Evolutionary conservation across 1,140 invertebrate species (phyloP).

Genomic region (Sipha flava): DNA sequence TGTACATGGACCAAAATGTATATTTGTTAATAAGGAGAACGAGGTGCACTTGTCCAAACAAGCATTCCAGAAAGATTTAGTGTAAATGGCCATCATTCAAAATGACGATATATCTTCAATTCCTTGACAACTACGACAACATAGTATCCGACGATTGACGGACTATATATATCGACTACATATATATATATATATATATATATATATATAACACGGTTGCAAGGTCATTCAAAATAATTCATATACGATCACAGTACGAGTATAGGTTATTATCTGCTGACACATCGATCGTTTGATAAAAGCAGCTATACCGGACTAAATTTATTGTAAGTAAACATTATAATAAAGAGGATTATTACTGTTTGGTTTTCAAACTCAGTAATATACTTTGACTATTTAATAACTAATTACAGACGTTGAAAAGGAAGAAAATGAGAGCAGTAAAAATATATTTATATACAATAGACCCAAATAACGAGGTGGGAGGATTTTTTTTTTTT

Average conservation of each 20-base stretch:
- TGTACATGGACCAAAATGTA: not conserved
- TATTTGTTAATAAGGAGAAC: constrained; percentile 15
- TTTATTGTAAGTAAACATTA: not conserved
- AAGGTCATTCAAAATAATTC: not conserved
- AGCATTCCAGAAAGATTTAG: constrained; percentile 11
- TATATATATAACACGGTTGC: not conserved
- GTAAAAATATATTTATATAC: not conserved
- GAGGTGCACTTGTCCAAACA: constrained; percentile 24
- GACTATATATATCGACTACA: no score
- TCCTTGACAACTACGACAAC: constrained; percentile 7
- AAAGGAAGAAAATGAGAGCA: not conserved
- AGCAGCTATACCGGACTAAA: not conserved
- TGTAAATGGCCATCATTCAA: constrained; percentile 19
- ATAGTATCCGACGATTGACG: not conserved
- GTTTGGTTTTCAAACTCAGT: not conserved
- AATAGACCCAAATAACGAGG: constrained; percentile 2
- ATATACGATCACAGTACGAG: not conserved
- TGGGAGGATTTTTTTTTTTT: constrained; percentile 9
- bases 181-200: no score
- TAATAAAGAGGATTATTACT: not conserved
- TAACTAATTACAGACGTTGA: not conserved
- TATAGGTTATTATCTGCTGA: not conserved
- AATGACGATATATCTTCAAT: not conserved
- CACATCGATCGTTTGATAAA: not conserved
- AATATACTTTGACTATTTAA: not conserved